Conservation (phyloP, 2,888 invertebrate genomes). For the Patella ulyssiponensis region DNA sequence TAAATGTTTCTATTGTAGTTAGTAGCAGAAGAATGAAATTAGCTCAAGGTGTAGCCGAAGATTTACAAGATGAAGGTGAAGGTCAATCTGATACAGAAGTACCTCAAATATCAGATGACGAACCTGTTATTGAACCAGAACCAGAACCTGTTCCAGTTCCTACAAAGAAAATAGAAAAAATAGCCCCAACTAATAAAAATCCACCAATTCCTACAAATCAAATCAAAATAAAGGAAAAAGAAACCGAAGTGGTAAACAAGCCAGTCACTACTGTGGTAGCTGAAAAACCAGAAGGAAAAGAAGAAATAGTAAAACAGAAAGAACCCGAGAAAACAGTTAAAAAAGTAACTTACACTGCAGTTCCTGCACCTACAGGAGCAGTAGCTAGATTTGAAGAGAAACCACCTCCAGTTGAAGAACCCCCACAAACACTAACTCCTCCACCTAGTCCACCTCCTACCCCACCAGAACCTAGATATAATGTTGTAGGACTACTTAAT, state of each 20-base stretch:
- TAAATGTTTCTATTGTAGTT: neutral
- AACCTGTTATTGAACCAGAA: neutral
- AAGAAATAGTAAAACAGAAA: conserved; percentile 43
- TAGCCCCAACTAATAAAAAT: conserved; percentile 31
- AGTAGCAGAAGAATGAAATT: conserved; percentile 33
- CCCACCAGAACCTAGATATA: conserved; percentile 55
- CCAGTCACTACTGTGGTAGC: conserved; percentile 11
- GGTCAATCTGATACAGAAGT: conserved; percentile 35
- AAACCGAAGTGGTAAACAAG: neutral
- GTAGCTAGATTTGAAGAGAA: neutral
- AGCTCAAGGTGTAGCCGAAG: conserved; percentile 61
- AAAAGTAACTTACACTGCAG: conserved; percentile 6
- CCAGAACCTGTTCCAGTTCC: conserved; percentile 32
- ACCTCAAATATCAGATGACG: conserved; percentile 6
- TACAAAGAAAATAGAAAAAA: neutral
- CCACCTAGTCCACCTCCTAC: conserved; percentile 37
- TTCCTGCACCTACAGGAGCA: neutral
- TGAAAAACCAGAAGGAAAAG: conserved; percentile 33
- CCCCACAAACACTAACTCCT: conserved; percentile 32
- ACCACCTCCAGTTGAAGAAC: conserved; percentile 18
- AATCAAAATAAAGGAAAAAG: neutral
- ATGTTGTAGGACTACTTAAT: conserved; percentile 65
- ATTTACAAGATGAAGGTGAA: conserved; percentile 48
- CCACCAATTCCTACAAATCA: conserved; percentile 17
- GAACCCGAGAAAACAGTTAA: conserved; percentile 28